Base-by-base conservation (phyloP, 2,797 vertebrate species). In the Artibeus lituratus region DNA sequence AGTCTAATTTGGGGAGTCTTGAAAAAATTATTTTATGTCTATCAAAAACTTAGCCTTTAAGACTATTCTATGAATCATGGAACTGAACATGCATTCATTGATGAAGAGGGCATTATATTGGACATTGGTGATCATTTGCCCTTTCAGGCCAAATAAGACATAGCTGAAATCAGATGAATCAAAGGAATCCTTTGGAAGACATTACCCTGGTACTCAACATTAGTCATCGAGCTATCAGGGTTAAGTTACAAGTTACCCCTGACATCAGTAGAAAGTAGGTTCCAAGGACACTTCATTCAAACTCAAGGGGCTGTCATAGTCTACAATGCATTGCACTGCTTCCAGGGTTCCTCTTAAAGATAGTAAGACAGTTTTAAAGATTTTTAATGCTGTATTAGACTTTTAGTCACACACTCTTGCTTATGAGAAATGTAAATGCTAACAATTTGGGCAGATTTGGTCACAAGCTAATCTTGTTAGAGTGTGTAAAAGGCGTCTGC, bases 401-500 rank as follows among this genome's bases (percentile, higher is more conserved):
- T 83, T 95, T 92, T 92, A 95, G 59, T 96, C 69, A 70, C 26
- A 53, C 32, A 14, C 24, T 74, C 18, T 85, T 69, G n/a, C 69
- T 90, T 78, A 57, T 57, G 44, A 91, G 19, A 62, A 65, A 92
- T 24, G 86, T 78, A 86, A 94, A 72, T 77, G 70, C 16, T 70
- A 72, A 91, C 96, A 86, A 82, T 21, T 42, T 16, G 10, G 35
- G 44, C 11, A 84, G 77, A 73, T 89, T 97, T 35, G 49, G 8
- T 51, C 89, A 57, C 32, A 91, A 44, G 4, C 72, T 95, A 74
- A 74, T 92, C 83, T 84, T 88, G 2, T 90, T 76, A 78, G 57
- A 24, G 14, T 42, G 24, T 82, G 29, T 65, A 26, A 32, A 86
- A 80, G 32, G 11, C 88, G 67, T 84, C 57, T 93, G 70, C 80